These are phyloP conservation scores for Zosterops japonicus DNA, from an alignment of 2,113 vertebrate species.

Conservation along the genomic window DNA sequence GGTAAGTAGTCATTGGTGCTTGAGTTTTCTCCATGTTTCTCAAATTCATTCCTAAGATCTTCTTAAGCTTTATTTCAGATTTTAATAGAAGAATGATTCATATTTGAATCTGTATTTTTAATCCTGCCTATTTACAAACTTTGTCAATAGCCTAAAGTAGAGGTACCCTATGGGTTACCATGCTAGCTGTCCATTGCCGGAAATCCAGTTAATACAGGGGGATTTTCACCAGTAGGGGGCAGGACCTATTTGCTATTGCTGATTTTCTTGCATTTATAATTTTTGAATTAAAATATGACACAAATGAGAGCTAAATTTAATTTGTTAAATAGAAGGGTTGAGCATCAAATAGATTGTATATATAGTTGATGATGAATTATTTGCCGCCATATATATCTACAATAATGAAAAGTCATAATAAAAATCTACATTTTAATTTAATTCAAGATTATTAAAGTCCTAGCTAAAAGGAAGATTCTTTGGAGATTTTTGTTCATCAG, in stretches of 20 bases:
- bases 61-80: neutral
- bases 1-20: neutral
- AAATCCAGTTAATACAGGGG: neutral
- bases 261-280: neutral
- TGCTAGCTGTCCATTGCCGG: neutral
- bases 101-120: neutral
- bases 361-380: neutral
- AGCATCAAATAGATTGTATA: neutral
- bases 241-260: neutral
- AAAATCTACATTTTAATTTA: slow-evolving; percentile 1
- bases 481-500: neutral
- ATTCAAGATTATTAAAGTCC: slow-evolving; percentile 9
- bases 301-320: neutral
- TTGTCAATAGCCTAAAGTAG: neutral
- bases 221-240: neutral
- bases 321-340: neutral
- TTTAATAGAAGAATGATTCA: neutral
- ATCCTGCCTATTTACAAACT: neutral
- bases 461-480: neutral
- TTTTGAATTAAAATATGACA: neutral
- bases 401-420: neutral
- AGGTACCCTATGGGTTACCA: neutral
- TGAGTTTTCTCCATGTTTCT: neutral
- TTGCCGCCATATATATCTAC: neutral
- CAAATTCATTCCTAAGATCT: neutral